Evolutionary conservation across 2,113 vertebrate genomes (phyloP).

Genomic region (Peromyscus polionotus): DNA sequence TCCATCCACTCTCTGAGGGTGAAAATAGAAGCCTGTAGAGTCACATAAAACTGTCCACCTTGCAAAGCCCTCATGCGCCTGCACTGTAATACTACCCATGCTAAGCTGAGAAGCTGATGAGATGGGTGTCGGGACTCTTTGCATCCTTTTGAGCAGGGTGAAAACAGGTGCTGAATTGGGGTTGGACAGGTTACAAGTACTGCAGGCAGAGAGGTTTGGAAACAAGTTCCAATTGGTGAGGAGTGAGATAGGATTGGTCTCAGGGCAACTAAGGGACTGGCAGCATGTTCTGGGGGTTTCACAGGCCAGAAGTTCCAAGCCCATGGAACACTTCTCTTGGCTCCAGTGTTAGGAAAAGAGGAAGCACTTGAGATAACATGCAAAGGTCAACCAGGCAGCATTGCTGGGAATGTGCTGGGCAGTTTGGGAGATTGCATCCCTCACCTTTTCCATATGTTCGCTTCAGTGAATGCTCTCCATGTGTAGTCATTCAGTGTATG

Average conservation of each 20-base stretch:
- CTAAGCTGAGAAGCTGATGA: background rate
- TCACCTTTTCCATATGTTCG: background rate
- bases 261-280: background rate
- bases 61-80: background rate
- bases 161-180: background rate
- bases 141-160: background rate
- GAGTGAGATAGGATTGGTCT: background rate
- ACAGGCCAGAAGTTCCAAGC: background rate
- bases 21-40: background rate
- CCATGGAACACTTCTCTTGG: background rate
- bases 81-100: no score
- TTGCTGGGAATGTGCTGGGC: background rate
- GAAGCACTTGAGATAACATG: background rate
- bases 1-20: background rate
- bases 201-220: background rate
- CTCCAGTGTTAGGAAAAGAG: background rate
- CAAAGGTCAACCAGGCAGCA: accelerated
- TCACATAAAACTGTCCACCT: background rate
- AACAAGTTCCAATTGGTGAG: background rate
- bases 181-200: background rate
- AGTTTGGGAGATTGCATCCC: background rate
- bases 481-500: background rate
- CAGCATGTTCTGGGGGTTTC: background rate
- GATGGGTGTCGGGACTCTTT: accelerated
- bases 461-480: background rate